Evolutionary conservation across 92 coral and sea anemone genomes (phyloP).

Genomic region (Umimayanthus kanabou): DNA sequence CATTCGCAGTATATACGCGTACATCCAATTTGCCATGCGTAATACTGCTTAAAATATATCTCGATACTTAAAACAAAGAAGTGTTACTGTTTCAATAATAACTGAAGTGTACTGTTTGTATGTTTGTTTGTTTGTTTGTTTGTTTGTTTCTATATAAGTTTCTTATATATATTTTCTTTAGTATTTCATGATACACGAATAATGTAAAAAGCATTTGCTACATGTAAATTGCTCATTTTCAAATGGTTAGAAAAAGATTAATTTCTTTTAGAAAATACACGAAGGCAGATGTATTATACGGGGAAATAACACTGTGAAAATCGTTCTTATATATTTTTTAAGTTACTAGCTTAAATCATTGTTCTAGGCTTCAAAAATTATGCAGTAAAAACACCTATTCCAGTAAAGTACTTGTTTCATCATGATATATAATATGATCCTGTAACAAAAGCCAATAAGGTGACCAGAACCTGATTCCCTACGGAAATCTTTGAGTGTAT

Average conservation of each 20-base stretch:
- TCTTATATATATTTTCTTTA: not conserved
- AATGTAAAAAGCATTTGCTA: not conserved
- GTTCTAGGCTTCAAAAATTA: not conserved
- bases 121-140: not conserved
- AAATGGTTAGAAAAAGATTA: not conserved
- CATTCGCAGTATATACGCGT: too few species aligned
- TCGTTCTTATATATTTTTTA: not conserved
- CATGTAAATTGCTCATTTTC: not conserved
- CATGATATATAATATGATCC: too few species aligned
- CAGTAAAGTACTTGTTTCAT: not conserved
- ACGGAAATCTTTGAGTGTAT: too few species aligned
- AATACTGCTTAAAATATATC: not conserved
- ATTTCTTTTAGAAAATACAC: too few species aligned
- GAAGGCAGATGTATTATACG: not conserved
- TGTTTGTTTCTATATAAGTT: not conserved
- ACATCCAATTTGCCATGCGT: too few species aligned
- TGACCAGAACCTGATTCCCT: too few species aligned
- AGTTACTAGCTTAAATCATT: too few species aligned
- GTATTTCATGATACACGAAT: not conserved
- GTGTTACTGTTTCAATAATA: not conserved
- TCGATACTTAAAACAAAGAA: too few species aligned
- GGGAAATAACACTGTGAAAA: not conserved
- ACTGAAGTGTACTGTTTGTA: not conserved
- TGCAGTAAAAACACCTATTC: not conserved
- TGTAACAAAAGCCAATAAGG: too few species aligned